Base-by-base conservation (phyloP, 2,113 vertebrate species). In the Propithecus coquereli region DNA sequence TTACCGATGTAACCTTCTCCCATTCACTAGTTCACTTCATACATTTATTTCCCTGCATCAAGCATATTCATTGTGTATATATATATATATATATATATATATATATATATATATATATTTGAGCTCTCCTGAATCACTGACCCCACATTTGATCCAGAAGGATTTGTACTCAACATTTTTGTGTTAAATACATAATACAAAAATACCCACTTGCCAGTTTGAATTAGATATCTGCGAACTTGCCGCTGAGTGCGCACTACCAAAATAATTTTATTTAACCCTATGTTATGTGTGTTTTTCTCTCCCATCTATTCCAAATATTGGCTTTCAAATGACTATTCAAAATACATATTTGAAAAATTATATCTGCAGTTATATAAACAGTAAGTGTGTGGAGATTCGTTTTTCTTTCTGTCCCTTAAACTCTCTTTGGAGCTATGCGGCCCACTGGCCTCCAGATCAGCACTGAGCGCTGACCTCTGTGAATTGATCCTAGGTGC, bases 211-310 rank as follows among this genome's bases (percentile, higher is more conserved):
- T 5, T 68, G 63, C n/a, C 37, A 73, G 2, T 80, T 80, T 79
- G 40, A 93, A 87, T 43, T 63, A 61, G 25, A 4, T 50, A 77
- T 59, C 63, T 90, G 16, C 14, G 73, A 76, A 83, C 8, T 73
- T 80, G 52, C 32, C 74, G n/a, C 59, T 16, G 57, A 85, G 27
- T 65, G 22, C 23, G 43, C 74, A 76, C 57, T 70, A 63, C 20
- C 57, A 88, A 84, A 93, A 84, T 85, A 73, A 81, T 94, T 91
- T 91, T 45, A 71, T 68, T 82, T 88, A 65, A 96, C 23, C 27
- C 50, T 20, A 79, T 18, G 80, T 6, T 76, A 32, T 70, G 37
- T 59, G 37, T 40, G 92, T 73, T 94, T 82, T 50, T 50, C 71
- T 93, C 63, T 90, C 22, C 25, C 22, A 71, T 57, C 40, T 85